Conservation (phyloP, 1,140 invertebrate species). For the Aradophagus sp. region DNA sequence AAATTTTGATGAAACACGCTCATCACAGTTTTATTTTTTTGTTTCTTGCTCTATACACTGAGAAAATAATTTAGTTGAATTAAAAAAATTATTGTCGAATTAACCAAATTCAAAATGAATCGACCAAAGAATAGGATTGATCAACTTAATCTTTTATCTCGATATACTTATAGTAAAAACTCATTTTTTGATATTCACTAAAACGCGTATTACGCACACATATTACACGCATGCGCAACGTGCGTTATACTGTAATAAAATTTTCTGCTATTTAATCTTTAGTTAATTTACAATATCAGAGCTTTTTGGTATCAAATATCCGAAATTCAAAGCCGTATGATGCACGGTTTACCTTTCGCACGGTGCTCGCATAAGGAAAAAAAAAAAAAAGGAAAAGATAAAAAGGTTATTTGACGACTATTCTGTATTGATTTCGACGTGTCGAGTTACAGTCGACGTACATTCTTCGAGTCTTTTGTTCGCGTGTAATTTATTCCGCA, state of each 20-base stretch:
- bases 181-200: too few species aligned
- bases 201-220: too few species aligned
- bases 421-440: conserved; percentile 31
- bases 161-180: too few species aligned
- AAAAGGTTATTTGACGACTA: conserved; percentile 37
- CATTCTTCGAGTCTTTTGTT: conserved; percentile 20
- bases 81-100: neutral
- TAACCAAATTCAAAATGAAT: too few species aligned
- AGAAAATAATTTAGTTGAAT: too few species aligned
- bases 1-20: neutral
- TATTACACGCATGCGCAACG: too few species aligned
- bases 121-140: too few species aligned
- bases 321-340: conserved; percentile 42
- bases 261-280: neutral
- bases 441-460: conserved; percentile 32
- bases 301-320: conserved; percentile 29
- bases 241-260: too few species aligned
- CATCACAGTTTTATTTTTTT: neutral
- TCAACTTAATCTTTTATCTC: too few species aligned
- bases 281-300: conserved; percentile 5
- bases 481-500: neutral
- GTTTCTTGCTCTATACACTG: neutral
- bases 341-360: conserved; percentile 46
- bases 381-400: conserved; percentile 2
- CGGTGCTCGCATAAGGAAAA: conserved; percentile 21